phyloP scores from a whole-genome alignment of 2,797 vertebrate genomes.

The Anomalospiza imberbis region DNA sequence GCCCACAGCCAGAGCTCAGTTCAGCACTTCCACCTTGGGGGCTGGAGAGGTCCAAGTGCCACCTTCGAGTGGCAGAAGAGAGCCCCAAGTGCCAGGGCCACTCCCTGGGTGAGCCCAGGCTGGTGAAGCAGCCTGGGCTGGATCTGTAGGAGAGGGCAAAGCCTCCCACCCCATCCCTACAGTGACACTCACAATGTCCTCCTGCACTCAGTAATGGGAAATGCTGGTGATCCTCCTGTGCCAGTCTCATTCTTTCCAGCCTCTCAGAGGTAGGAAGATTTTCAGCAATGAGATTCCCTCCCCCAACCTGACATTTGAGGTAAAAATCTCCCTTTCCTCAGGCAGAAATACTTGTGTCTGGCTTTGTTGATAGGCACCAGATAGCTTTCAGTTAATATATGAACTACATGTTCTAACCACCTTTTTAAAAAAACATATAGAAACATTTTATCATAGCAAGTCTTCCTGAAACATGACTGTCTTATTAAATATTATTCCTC shows the following conservation, averaged over 20 bases:
- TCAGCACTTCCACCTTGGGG: background rate
- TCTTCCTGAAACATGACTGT: background rate
- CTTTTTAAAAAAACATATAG: background rate
- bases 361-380: background rate
- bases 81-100: background rate
- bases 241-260: background rate
- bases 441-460: background rate
- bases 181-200: background rate
- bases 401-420: background rate
- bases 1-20: background rate
- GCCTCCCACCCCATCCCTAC: background rate
- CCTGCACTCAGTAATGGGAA: fast-evolving
- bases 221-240: background rate
- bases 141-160: background rate
- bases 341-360: background rate
- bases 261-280: background rate
- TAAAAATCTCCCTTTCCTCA: background rate
- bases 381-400: background rate
- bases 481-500: background rate
- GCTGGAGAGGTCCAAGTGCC: background rate
- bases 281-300: background rate
- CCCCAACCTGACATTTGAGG: background rate
- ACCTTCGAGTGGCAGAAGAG: background rate
- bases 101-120: background rate
- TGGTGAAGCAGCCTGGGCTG: background rate